These are phyloP conservation scores for Dasysyrphus albostriatus DNA, from an alignment of 2,888 invertebrate genomes.

Conservation along the genomic window DNA sequence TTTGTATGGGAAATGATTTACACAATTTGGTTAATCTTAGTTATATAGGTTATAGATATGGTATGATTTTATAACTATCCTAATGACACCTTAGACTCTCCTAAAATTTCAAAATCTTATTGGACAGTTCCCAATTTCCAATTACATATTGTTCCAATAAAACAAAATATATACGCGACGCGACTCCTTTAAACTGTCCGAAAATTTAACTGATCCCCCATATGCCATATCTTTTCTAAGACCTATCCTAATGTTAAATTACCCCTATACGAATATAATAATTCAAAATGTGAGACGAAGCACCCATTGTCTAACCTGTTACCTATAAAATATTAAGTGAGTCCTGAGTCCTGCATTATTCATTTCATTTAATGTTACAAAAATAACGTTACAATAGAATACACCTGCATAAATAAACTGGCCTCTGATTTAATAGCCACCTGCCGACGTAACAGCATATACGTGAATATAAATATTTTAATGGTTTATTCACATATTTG, in stretches of 20 bases:
- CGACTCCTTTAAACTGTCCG: background rate
- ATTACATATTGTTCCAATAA: background rate
- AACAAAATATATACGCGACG: background rate
- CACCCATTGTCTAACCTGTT: background rate
- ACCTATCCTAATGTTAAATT: background rate
- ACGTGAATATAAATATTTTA: background rate
- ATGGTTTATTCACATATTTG: background rate
- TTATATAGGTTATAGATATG: too few species aligned
- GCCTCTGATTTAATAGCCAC: constrained; percentile 20
- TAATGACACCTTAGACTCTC: too few species aligned
- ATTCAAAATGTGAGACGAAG: background rate
- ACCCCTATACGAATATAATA: constrained; percentile 9
- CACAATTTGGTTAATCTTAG: too few species aligned
- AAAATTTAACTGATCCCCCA: background rate
- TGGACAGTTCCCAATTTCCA: too few species aligned
- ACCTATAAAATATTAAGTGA: background rate
- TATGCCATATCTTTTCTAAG: background rate
- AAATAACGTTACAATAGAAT: background rate
- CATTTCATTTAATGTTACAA: background rate
- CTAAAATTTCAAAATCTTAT: too few species aligned
- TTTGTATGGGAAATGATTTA: too few species aligned
- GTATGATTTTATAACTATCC: too few species aligned
- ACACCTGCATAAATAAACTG: constrained; percentile 25
- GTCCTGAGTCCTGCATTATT: constrained; percentile 13
- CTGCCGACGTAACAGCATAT: background rate